phyloP scores from a whole-genome alignment of 2,797 vertebrate species.

The Neostethus bicornis region DNA sequence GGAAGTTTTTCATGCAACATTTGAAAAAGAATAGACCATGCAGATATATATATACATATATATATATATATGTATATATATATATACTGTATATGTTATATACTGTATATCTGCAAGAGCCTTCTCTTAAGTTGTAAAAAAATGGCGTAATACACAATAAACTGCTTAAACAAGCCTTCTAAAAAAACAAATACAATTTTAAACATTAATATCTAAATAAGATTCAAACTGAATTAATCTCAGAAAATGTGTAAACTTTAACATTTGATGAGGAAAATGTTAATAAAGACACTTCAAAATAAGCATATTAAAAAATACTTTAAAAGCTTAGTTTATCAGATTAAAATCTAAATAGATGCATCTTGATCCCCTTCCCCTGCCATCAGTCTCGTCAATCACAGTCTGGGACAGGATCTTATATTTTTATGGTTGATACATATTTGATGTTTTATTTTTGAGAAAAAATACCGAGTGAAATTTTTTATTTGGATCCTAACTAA shows the following conservation, averaged over 20 bases:
- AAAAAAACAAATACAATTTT: too few relatives aligned
- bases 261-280: conserved; percentile 48
- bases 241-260: conserved; percentile 50
- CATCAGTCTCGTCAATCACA: too few relatives aligned
- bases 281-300: conserved; percentile 62
- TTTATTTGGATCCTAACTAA: background rate
- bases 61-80: too few relatives aligned
- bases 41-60: background rate
- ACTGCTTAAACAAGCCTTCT: too few relatives aligned
- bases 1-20: background rate
- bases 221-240: conserved; percentile 27
- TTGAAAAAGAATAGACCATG: background rate
- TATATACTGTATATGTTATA: too few relatives aligned
- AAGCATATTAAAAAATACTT: conserved; percentile 66
- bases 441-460: conserved; percentile 54
- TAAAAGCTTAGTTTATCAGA: conserved; percentile 44
- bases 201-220: too few relatives aligned
- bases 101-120: too few relatives aligned
- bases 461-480: conserved; percentile 21
- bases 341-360: conserved; percentile 59
- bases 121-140: too few relatives aligned
- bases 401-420: conserved; percentile 4
- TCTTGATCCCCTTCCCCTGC: conserved; percentile 15
- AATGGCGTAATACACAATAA: too few relatives aligned
- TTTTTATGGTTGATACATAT: conserved; percentile 52